Percentiles rank a stretch among this genome's conserved stretches.
These are phyloP conservation scores for Eupithecia subumbrata DNA, from an alignment of 2,888 invertebrate species.

Conservation along the genomic window DNA sequence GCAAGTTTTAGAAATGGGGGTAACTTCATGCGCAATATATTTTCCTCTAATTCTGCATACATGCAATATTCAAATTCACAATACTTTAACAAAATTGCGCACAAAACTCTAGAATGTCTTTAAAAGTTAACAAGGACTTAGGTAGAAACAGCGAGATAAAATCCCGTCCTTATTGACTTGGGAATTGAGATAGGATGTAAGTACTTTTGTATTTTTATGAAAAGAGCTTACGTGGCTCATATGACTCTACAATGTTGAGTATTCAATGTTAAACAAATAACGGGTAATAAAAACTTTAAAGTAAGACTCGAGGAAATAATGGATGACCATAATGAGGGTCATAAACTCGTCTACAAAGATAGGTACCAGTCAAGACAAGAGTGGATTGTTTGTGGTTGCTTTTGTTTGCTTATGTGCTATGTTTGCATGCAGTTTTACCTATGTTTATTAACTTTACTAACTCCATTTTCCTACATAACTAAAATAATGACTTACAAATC, in stretches of 20 bases:
- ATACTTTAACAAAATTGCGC: background rate
- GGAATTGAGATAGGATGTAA: too few relatives aligned
- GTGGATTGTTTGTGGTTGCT: conserved; percentile 25
- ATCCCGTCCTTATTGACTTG: too few relatives aligned
- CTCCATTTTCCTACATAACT: conserved; percentile 19
- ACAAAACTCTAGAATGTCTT: background rate
- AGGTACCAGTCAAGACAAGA: conserved; percentile 22
- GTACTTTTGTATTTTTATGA: too few relatives aligned
- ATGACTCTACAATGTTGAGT: background rate
- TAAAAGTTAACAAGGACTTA: too few relatives aligned
- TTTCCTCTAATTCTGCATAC: background rate
- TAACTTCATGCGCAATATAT: background rate
- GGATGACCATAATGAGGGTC: background rate
- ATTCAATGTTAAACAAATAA: background rate
- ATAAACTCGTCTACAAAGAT: background rate
- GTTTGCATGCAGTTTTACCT: conserved; percentile 22
- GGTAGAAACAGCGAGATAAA: too few relatives aligned
- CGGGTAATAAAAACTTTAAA: background rate
- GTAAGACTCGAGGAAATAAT: background rate
- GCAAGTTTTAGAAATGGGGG: background rate
- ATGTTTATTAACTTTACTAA: conserved; percentile 11
- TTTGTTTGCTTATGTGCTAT: conserved; percentile 27
- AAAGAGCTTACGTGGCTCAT: background rate
- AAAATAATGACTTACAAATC: background rate
- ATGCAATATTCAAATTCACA: background rate